These are phyloP conservation scores for Rousettus madagascariensis DNA, from an alignment of 2,797 vertebrate genomes.

Conservation along the genomic window DNA sequence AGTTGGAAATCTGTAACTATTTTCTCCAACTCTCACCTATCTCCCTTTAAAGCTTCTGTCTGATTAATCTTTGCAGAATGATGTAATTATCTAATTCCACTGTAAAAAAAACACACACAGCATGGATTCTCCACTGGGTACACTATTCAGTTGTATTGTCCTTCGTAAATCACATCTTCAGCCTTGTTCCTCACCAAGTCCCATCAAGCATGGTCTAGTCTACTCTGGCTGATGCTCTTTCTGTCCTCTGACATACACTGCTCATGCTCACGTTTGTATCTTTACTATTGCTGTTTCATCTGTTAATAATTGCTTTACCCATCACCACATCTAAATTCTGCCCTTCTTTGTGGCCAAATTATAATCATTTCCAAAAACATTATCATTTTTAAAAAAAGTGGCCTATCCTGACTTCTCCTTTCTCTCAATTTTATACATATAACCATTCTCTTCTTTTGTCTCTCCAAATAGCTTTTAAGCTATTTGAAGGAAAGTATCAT, in stretches of 20 bases:
- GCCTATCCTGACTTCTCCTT: not conserved
- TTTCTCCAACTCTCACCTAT: not conserved
- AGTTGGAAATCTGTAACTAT: not conserved
- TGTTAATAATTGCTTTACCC: not conserved
- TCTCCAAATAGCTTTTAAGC: not conserved
- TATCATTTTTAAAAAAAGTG: not conserved
- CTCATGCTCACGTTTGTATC: not conserved
- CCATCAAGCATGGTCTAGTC: not conserved
- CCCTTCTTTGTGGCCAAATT: not conserved
- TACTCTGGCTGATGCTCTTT: not conserved
- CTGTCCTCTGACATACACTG: not conserved
- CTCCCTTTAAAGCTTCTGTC: not conserved
- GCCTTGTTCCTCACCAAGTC: rapidly evolving
- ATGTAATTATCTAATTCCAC: slow-evolving; percentile 1
- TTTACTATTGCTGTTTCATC: not conserved
- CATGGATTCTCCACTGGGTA: not conserved
- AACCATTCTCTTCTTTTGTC: not conserved
- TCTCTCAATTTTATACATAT: not conserved
- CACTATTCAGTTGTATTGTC: not conserved
- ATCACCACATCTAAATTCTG: not conserved
- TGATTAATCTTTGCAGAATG: slow-evolving; percentile 12
- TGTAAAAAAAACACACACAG: not conserved
- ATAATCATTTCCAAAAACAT: not conserved
- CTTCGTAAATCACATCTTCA: not conserved
- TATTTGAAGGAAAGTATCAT: not conserved